A percentile compares a stretch with the other conserved stretches of the same genome.
Conservation (phyloP, 2,888 invertebrate species). For the Spilosoma lubricipeda region DNA sequence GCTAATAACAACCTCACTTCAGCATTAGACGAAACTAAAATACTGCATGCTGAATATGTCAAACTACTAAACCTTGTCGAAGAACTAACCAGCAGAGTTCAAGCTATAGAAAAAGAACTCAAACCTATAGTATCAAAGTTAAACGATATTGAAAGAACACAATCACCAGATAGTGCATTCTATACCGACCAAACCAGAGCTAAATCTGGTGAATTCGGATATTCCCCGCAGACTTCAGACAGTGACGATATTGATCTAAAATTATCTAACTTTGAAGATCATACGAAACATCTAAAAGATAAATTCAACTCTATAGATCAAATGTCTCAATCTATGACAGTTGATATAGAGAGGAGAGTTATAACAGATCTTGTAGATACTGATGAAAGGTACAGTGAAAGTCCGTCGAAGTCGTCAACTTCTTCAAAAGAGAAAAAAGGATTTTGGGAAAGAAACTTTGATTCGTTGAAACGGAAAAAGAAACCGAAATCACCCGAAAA, state of each 20-base stretch:
- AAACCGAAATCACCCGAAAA: constrained; percentile 76
- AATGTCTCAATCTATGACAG: constrained; percentile 85
- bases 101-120: constrained; percentile 89
- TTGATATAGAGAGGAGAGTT: constrained; percentile 78
- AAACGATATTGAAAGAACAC: constrained; percentile 78
- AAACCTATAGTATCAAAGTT: constrained; percentile 78
- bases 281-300: constrained; percentile 76
- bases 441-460: constrained; percentile 85
- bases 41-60: constrained; percentile 88
- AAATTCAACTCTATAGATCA: constrained; percentile 83
- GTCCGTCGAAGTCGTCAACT: constrained; percentile 78
- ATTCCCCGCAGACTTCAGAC: constrained; percentile 81
- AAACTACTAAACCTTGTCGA: constrained; percentile 86
- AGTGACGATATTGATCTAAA: constrained; percentile 78
- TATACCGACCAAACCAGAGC: constrained; percentile 85
- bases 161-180: constrained; percentile 82
- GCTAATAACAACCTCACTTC: constrained; percentile 88
- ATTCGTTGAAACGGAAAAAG: constrained; percentile 81
- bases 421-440: constrained; percentile 83
- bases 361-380: constrained; percentile 62
- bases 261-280: constrained; percentile 74
- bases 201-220: constrained; percentile 81
- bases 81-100: constrained; percentile 88
- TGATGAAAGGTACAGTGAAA: constrained; percentile 68
- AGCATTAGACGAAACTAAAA: constrained; percentile 89